Evolutionary conservation across 2,888 invertebrate genomes (phyloP), one percentile per base, ranked within the genome.

Genomic region (Drosophila kuntzei): DNA sequence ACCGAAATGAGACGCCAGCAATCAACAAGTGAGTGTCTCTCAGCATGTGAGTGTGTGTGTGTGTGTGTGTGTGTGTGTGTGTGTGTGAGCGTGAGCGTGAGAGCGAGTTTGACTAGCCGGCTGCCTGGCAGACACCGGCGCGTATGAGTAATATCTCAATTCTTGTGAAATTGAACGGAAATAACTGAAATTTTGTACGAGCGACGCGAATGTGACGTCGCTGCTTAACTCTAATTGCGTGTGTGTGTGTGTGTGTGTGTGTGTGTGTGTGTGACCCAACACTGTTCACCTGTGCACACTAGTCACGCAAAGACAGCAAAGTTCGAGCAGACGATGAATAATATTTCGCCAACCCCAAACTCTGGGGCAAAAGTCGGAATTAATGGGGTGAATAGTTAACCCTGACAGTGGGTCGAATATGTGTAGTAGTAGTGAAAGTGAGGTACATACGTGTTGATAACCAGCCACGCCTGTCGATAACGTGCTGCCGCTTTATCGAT

Each of bases 111-210:
- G 25, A 18, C 73, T 44, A 63, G 62, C 71, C 63, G 58, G 46
- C 62, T 62, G 36, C 18, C 37, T 16, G 55, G 53, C 80, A 74
- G 81, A 72, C 81, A 78, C 69, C 54, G 61, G 67, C 64, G 66
- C 90, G 90, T 90, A 90, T 90, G 90, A 90, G 90, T 90, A 90
- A 90, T 89, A 78, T 89, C 65, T 65, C 37, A 80, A 73, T 80
- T 90, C 91, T 90, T 79, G 80, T 79, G 90, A 90, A 91, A 90
- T 90, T 87, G 76, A 89, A 82, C 84, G 90, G 90, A 90, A 91
- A 91, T 91, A 87, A 81, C 90, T 79, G 54, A 89, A 87, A 89
- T 82, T 82, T 71, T 44, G 18, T 44, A 32, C 29, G 8, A 49
- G 8, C 44, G 14, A 51, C 36, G 11, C 44, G 18, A 51, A 32